Base-by-base conservation (phyloP, 2,113 vertebrate genomes). In the Garra rufa region DNA sequence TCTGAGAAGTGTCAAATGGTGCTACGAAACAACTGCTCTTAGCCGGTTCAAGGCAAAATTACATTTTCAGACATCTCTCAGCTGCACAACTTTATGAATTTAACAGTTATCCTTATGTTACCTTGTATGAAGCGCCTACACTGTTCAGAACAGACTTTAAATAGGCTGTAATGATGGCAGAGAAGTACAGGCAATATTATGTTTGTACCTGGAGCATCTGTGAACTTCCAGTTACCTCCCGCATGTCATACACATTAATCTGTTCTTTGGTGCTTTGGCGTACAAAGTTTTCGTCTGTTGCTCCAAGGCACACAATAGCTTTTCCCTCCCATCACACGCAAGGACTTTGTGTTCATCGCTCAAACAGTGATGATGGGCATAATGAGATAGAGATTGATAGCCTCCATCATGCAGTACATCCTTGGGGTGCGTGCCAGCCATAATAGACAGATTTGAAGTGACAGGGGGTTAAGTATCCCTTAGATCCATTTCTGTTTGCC, bases 341-440 rank as follows among this genome's bases (percentile, higher is more conserved):
- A 67, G 17, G 24, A 24, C 44, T 81, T 21, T 2, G 17, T n/a
- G 24, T 30, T 70, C 46, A 34, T 50, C 17, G 1, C 30, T 70
- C 65, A 70, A 41, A 55, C 61, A 15, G 65, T 82, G 63, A 50
- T 82, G 79, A 70, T 82, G 79, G 63, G 48, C 93, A 94, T 96
- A 96, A 96, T 95, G 94, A 96, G 94, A 94, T 95, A 92, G 93
- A 95, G 95, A 96, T 96, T 95, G 95, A 97, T 96, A 95, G 95
- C 94, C 93, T 89, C 89, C 89, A 92, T 92, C 93, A 95, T 50
- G 67, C 79, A 70, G 71, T 57, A 81, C 81, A 75, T 88, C 94
- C 86, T 80, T 94, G 94, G 95, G 96, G 95, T 95, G 95, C 92
- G 91, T 95, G 93, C 94, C 94, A 94, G 92, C 11, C 74, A 4